Conservation (phyloP, 2,888 invertebrate genomes). For the Melanostoma mellinum region DNA sequence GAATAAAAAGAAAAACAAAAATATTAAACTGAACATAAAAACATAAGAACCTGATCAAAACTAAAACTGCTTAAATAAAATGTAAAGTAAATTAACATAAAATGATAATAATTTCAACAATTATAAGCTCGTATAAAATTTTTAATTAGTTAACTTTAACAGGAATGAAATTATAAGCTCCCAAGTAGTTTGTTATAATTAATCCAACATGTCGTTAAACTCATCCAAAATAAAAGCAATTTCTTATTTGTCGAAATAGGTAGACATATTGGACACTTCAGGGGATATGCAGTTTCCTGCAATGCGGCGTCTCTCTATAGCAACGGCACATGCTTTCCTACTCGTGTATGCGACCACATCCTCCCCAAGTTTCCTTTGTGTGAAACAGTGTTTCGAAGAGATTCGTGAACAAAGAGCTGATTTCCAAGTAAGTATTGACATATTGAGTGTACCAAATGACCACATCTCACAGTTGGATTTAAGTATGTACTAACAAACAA, state of each 20-base stretch:
- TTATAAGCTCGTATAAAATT: too few relatives aligned
- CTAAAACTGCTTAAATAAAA: too few relatives aligned
- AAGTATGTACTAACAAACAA: slow-evolving; percentile 21
- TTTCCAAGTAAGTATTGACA: slow-evolving; percentile 83
- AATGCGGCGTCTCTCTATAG: slow-evolving; percentile 93
- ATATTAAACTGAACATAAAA: too few relatives aligned
- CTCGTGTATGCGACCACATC: slow-evolving; percentile 92
- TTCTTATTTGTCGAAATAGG: slow-evolving; percentile 79
- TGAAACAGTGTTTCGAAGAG: slow-evolving; percentile 90
- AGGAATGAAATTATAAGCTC: too few relatives aligned
- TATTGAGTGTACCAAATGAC: neutral
- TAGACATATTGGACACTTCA: slow-evolving; percentile 91
- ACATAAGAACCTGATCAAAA: too few relatives aligned
- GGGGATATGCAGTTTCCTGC: slow-evolving; percentile 95
- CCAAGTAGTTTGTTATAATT: too few relatives aligned
- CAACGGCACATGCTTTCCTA: slow-evolving; percentile 93
- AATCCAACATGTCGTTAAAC: too few relatives aligned
- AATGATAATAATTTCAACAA: too few relatives aligned
- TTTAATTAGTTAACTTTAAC: too few relatives aligned
- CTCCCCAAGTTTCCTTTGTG: slow-evolving; percentile 87
- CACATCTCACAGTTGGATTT: slow-evolving; percentile 44
- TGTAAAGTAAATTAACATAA: too few relatives aligned
- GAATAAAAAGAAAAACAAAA: too few relatives aligned
- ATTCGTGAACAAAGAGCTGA: slow-evolving; percentile 91
- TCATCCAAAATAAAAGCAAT: slow-evolving; percentile 35